These are phyloP conservation scores for Enoplosus armatus DNA, from an alignment of 2,797 vertebrate genomes.

Conservation along the genomic window DNA sequence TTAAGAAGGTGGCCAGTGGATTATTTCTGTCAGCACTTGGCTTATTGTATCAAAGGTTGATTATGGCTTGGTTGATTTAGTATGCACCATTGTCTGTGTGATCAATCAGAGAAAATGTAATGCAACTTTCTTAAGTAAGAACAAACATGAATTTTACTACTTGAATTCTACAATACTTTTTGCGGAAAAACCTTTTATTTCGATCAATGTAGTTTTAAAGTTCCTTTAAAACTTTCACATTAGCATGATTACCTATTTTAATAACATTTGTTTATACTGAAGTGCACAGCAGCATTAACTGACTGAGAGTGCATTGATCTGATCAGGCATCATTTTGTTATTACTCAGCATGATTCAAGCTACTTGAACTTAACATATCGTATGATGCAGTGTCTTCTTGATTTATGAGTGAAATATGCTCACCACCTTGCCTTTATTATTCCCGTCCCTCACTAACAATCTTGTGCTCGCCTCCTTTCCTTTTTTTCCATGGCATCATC, in stretches of 20 bases:
- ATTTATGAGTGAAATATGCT: constrained; percentile 65
- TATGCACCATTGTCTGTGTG: constrained; percentile 41
- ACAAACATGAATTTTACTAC: background rate
- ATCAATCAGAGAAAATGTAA: constrained; percentile 31
- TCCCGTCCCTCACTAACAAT: constrained; percentile 53
- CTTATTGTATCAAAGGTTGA: constrained; percentile 83
- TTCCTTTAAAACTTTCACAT: constrained; percentile 17
- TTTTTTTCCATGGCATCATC: constrained; percentile 68
- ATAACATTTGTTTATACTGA: background rate
- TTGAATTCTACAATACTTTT: too few species aligned
- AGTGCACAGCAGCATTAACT: background rate
- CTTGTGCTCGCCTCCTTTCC: constrained; percentile 50
- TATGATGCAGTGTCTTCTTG: constrained; percentile 26
- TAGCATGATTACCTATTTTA: background rate
- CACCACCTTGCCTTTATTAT: constrained; percentile 55
- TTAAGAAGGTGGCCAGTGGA: constrained; percentile 83
- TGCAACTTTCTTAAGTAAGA: background rate
- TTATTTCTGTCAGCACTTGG: constrained; percentile 80
- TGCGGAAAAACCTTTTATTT: background rate
- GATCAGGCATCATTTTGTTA: constrained; percentile 18
- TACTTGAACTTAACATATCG: background rate
- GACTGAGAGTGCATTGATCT: background rate
- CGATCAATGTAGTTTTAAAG: background rate
- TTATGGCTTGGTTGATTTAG: constrained; percentile 74
- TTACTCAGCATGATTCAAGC: constrained; percentile 24